A percentile compares a stretch with the other conserved stretches of the same genome.
Conservation (phyloP, 2,797 vertebrate species). For the Squalus acanthias region DNA sequence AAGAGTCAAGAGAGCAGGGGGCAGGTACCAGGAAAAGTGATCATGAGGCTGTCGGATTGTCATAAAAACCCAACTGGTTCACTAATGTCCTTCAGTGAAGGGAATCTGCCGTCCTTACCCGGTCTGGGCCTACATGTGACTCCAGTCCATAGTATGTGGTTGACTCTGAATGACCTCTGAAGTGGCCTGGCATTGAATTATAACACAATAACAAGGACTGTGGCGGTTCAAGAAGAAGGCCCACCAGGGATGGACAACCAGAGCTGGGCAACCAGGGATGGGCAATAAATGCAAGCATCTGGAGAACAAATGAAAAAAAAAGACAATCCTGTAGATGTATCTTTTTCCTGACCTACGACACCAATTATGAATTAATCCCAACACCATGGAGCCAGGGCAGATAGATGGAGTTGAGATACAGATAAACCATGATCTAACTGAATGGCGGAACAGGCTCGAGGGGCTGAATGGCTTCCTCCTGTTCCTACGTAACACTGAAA, state of each 20-base stretch:
- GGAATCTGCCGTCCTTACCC: not conserved
- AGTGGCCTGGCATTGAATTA: not conserved
- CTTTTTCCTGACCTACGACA: not conserved
- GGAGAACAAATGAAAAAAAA: not conserved
- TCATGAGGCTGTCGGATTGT: not conserved
- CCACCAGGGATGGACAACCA: not conserved
- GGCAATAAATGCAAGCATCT: not conserved
- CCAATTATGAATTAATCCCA: not conserved
- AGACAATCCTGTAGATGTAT: not conserved
- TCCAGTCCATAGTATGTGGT: not conserved
- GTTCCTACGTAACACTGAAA: not conserved
- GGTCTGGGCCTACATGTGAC: not conserved
- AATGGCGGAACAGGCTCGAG: not conserved
- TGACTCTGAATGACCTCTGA: not conserved
- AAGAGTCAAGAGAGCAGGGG: not conserved
- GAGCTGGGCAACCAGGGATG: not conserved
- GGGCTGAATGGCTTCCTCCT: not conserved
- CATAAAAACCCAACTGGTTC: not conserved
- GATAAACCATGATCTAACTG: not conserved
- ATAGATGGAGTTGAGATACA: not conserved
- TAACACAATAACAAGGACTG: not conserved
- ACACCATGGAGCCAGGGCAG: not conserved
- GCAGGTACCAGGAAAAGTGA: not conserved
- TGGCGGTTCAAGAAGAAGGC: not conserved
- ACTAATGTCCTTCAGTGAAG: not conserved